phyloP scores from a whole-genome alignment of 2,888 invertebrate species.

The Tridacna gigas region DNA sequence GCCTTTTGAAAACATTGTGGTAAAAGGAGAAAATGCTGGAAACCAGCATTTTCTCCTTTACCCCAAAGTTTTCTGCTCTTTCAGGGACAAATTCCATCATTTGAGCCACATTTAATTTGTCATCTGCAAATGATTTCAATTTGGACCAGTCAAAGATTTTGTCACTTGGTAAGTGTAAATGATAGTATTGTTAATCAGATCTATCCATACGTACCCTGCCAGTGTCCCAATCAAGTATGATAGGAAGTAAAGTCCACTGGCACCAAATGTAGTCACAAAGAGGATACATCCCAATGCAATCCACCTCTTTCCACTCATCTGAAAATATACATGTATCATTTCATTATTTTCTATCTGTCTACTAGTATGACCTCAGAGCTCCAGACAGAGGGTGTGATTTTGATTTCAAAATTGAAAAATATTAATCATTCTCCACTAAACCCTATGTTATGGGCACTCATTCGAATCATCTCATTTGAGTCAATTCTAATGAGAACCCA shows the following conservation, averaged over 20 bases:
- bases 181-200: too few species aligned
- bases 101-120: background rate
- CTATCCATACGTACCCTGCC: slow-evolving; percentile 69
- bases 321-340: slow-evolving; percentile 57
- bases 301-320: slow-evolving; percentile 73
- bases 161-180: background rate
- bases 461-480: too few species aligned
- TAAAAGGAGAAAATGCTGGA: too few species aligned
- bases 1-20: too few species aligned
- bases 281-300: slow-evolving; percentile 68
- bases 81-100: background rate
- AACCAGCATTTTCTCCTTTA: too few species aligned
- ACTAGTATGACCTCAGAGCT: too few species aligned
- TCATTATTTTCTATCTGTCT: background rate
- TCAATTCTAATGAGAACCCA: too few species aligned
- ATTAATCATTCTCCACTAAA: too few species aligned
- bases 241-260: slow-evolving; percentile 67
- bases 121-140: background rate
- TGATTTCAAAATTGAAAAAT: too few species aligned
- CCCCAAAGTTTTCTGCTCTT: too few species aligned
- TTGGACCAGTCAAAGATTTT: background rate
- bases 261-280: slow-evolving; percentile 75
- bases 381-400: too few species aligned
- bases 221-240: slow-evolving; percentile 68
- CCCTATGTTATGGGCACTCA: too few species aligned